These are phyloP conservation scores for Germaria angustata DNA, from an alignment of 2,888 invertebrate genomes.

Conservation along the genomic window DNA sequence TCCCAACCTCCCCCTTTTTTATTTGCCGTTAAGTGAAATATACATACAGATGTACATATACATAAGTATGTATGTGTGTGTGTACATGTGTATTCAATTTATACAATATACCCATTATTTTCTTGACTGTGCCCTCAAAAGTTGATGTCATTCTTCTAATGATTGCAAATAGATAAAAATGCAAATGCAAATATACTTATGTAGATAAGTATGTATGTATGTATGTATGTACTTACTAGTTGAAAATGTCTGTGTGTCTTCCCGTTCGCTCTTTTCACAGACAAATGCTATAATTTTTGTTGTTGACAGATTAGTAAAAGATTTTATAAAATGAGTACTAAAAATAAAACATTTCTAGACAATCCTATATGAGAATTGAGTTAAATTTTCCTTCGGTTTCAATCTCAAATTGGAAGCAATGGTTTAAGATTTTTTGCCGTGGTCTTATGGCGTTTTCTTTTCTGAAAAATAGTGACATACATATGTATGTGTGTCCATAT, in stretches of 20 bases:
- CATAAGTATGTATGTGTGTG: not conserved
- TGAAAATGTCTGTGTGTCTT: not conserved
- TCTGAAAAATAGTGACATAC: too few species aligned
- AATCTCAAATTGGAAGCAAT: too few species aligned
- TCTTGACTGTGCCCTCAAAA: conserved; percentile 59
- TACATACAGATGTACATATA: too few species aligned
- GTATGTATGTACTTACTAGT: too few species aligned
- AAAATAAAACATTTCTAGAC: not conserved
- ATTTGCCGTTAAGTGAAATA: not conserved
- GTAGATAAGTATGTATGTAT: conserved; percentile 9
- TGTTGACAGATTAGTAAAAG: not conserved
- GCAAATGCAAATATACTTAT: conserved; percentile 43
- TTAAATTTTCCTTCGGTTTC: too few species aligned
- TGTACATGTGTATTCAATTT: not conserved
- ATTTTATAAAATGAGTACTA: not conserved
- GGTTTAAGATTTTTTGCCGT: too few species aligned
- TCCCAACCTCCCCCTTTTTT: too few species aligned
- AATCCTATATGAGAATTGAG: not conserved
- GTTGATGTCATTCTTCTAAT: conserved; percentile 63
- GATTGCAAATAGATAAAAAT: conserved; percentile 55
- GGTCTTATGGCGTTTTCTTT: too few species aligned
- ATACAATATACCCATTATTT: not conserved
- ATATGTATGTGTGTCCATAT: too few species aligned
- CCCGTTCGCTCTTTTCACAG: not conserved
- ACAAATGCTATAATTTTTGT: not conserved